Evolutionary conservation across 1,140 invertebrate genomes (phyloP).

Genomic region (Drosophila kepulauana): DNA sequence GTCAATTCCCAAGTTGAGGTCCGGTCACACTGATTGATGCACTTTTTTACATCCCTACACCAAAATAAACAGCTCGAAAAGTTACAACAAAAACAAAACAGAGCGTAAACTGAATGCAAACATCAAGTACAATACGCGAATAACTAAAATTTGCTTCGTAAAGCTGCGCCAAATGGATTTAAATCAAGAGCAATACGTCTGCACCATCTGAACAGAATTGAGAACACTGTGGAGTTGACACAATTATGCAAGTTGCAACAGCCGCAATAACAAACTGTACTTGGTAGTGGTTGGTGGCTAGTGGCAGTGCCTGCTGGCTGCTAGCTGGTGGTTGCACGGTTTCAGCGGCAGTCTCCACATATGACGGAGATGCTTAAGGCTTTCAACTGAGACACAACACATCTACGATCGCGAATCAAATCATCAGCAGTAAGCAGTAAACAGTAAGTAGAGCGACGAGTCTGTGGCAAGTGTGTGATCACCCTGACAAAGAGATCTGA

Average conservation of each 20-base stretch:
- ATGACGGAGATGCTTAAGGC: constrained; percentile 2
- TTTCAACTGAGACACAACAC: not conserved
- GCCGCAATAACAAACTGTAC: constrained; percentile 50
- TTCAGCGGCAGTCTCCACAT: not conserved
- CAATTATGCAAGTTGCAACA: constrained; percentile 79
- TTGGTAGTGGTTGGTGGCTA: constrained; percentile 22
- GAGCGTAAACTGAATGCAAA: constrained; percentile 38
- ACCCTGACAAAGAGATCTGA: not conserved
- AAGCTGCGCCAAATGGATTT: constrained; percentile 16
- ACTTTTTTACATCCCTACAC: constrained; percentile 47
- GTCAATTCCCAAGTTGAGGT: not conserved
- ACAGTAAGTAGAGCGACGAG: constrained; percentile 13
- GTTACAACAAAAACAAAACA: constrained; percentile 55
- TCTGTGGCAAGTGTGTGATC: no score
- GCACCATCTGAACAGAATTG: not conserved
- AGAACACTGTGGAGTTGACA: constrained; percentile 18
- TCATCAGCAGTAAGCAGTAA: constrained; percentile 9
- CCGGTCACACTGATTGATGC: constrained; percentile 32
- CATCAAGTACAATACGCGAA: constrained; percentile 7
- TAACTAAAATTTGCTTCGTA: not conserved
- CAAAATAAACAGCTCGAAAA: constrained; percentile 55
- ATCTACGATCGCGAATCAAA: not conserved
- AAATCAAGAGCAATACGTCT: not conserved
- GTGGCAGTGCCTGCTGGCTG: not conserved
- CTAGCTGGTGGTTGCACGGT: constrained; percentile 19